These are phyloP conservation scores for Palloptera scutellata DNA, from an alignment of 2,888 invertebrate species.

Conservation along the genomic window DNA sequence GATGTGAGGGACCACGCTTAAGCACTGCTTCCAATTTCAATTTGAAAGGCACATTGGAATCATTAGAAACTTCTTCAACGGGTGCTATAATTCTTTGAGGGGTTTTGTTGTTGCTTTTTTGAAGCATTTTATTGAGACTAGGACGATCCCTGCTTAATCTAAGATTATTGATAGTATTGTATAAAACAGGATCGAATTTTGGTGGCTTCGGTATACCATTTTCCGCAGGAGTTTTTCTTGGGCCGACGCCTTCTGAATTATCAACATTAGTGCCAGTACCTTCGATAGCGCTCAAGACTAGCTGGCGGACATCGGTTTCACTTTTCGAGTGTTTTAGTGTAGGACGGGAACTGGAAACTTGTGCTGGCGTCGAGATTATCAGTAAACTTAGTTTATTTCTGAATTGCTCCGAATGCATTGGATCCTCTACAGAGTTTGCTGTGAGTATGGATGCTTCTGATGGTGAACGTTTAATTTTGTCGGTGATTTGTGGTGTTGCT, in stretches of 20 bases:
- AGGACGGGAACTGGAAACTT: constrained; percentile 2
- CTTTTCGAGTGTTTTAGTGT: constrained; percentile 56
- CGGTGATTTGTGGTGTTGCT: neutral
- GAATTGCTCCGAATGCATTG: constrained; percentile 54
- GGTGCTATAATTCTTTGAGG: constrained; percentile 38
- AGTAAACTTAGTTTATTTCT: constrained; percentile 52
- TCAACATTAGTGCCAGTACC: constrained; percentile 26
- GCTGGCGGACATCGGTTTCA: constrained; percentile 53
- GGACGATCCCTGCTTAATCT: constrained; percentile 50
- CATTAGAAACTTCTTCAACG: constrained; percentile 13
- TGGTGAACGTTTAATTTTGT: constrained; percentile 22
- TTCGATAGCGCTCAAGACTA: constrained; percentile 47
- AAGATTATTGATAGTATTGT: constrained; percentile 56
- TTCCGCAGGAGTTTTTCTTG: neutral
- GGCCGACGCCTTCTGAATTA: constrained; percentile 11
- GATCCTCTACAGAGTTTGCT: constrained; percentile 43
- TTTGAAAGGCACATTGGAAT: constrained; percentile 51
- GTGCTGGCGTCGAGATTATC: constrained; percentile 43
- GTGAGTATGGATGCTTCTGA: constrained; percentile 41
- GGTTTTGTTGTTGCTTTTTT: too few species aligned
- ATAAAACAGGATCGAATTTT: constrained; percentile 59
- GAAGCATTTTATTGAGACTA: constrained; percentile 38
- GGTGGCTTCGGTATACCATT: constrained; percentile 55
- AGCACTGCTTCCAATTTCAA: constrained; percentile 57
- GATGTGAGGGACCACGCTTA: constrained; percentile 55